Conservation (phyloP, 2,113 vertebrate genomes). For the Chrysemys picta region DNA sequence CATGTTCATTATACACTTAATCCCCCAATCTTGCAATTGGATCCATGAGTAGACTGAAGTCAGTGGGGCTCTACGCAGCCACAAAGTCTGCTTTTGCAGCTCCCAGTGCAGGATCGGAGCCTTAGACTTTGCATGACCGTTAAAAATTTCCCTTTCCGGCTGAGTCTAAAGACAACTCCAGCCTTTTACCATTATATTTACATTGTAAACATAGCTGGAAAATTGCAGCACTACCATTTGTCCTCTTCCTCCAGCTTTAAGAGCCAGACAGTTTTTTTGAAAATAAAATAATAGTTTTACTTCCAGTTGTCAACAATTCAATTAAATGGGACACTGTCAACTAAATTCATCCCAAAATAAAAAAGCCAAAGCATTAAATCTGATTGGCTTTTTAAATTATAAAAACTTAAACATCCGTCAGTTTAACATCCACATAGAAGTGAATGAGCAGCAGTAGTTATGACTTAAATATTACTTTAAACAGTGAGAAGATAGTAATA, state of each 20-base stretch:
- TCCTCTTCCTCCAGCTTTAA: constrained; percentile 31
- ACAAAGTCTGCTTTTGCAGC: background rate
- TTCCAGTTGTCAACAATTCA: constrained; percentile 19
- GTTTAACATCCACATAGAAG: constrained; percentile 42
- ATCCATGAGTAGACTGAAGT: background rate
- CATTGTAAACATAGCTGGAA: constrained; percentile 7
- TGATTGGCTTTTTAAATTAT: background rate
- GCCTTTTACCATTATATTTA: background rate
- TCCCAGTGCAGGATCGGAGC: background rate
- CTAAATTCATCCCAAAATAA: constrained; percentile 10
- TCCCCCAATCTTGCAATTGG: constrained; percentile 12
- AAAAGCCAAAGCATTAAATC: background rate
- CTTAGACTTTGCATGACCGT: background rate
- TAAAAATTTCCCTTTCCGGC: constrained; percentile 28
- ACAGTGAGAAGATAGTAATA: constrained; percentile 52
- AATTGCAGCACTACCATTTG: background rate
- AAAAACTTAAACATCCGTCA: background rate
- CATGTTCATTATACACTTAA: background rate
- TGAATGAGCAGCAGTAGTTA: constrained; percentile 32
- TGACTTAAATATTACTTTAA: background rate
- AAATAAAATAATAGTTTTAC: constrained; percentile 1
- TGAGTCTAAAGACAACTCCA: constrained; percentile 11
- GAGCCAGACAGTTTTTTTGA: background rate
- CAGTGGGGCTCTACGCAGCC: background rate
- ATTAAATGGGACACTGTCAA: constrained; percentile 1